A percentile compares a stretch with the other conserved stretches of the same genome.
These are phyloP conservation scores for Drosophila auraria DNA, from an alignment of 1,140 invertebrate species.

Conservation along the genomic window DNA sequence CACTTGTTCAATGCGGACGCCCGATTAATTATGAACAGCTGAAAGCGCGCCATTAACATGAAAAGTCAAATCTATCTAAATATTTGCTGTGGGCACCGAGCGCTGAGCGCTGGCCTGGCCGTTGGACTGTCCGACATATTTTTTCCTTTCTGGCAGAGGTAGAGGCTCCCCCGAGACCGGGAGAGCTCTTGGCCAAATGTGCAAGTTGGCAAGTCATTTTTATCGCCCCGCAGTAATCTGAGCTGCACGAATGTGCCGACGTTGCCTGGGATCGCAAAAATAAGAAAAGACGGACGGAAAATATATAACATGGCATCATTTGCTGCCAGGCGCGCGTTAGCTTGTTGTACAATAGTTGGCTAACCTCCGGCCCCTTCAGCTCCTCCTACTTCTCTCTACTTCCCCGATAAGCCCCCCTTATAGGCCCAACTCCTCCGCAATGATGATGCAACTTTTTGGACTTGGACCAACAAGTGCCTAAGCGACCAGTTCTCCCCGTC, in stretches of 20 bases:
- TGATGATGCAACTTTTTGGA: conserved; percentile 72
- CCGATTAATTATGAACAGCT: conserved; percentile 83
- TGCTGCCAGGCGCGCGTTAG: conserved; percentile 80
- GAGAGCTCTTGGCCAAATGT: conserved; percentile 74
- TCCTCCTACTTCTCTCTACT: neutral
- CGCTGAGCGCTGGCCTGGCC: conserved; percentile 17
- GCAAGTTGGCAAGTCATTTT: conserved; percentile 83
- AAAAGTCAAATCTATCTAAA: conserved; percentile 84
- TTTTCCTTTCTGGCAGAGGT: conserved; percentile 1
- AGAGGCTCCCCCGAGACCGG: conserved; percentile 25
- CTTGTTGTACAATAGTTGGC: conserved; percentile 77
- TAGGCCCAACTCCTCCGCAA: conserved; percentile 35
- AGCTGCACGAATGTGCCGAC: conserved; percentile 79
- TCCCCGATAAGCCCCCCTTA: neutral
- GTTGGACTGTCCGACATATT: conserved; percentile 43
- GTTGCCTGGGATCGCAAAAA: conserved; percentile 24
- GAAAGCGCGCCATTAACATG: conserved; percentile 83
- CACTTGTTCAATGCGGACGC: conserved; percentile 74
- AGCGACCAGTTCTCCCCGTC: conserved; percentile 50
- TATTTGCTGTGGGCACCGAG: conserved; percentile 74
- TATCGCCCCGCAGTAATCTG: conserved; percentile 81
- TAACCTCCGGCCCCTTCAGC: conserved; percentile 28
- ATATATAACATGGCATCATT: conserved; percentile 83
- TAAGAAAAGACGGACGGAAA: conserved; percentile 45
- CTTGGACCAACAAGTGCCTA: conserved; percentile 52